Conservation (phyloP, 2,888 invertebrate genomes). For the Leistus spinibarbis region DNA sequence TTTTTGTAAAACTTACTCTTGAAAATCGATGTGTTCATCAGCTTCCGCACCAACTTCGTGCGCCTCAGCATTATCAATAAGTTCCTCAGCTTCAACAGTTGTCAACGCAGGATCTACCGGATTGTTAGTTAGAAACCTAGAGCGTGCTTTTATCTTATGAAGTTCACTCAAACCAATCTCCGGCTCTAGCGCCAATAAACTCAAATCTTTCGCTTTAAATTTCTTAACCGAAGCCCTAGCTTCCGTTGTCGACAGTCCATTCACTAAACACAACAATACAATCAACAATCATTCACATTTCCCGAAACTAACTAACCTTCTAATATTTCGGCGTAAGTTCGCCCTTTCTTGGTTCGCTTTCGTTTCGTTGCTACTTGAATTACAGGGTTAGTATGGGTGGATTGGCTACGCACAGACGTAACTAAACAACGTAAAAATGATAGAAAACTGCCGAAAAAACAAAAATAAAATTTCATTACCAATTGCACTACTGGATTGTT, state of each 20-base stretch:
- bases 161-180: constrained; percentile 64
- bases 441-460: background rate
- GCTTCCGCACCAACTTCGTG: constrained; percentile 42
- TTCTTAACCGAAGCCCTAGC: constrained; percentile 71
- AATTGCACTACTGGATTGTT: constrained; percentile 48
- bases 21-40: constrained; percentile 56
- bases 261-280: constrained; percentile 61
- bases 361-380: constrained; percentile 44
- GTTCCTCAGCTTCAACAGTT: constrained; percentile 26
- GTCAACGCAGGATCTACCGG: constrained; percentile 30
- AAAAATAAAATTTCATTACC: constrained; percentile 42
- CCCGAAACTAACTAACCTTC: constrained; percentile 61
- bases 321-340: constrained; percentile 71
- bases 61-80: constrained; percentile 23
- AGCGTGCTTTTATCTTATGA: constrained; percentile 60
- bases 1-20: constrained; percentile 56
- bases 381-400: constrained; percentile 48
- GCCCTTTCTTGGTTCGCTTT: constrained; percentile 50
- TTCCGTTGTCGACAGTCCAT: constrained; percentile 66
- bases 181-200: constrained; percentile 66
- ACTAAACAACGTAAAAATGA: constrained; percentile 6
- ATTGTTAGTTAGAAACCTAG: constrained; percentile 23
- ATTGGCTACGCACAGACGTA: constrained; percentile 45
- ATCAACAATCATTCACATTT: constrained; percentile 13
- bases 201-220: constrained; percentile 69